Evolutionary conservation across 1,140 invertebrate genomes (phyloP), one percentile per base, ranked within the genome.

Genomic region (Octopus sinensis): DNA sequence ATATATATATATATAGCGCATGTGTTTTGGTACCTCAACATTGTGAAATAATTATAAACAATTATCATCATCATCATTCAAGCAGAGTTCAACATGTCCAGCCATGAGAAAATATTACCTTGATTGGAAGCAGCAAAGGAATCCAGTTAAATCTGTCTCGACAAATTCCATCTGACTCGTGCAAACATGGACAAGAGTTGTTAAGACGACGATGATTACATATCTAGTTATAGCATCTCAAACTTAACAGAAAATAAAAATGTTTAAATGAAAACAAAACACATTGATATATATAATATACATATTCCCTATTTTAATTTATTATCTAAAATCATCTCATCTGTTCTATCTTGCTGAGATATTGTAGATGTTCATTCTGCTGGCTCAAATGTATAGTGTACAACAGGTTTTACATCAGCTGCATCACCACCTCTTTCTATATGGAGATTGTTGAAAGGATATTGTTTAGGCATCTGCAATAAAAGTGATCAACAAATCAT

Each of bases 381-480:
- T 54, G 83, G 80, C 71, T 87, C 84, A 84, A 87, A 87, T 79
- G 85, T 86, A 82, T 87, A 87, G 79, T 87, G 85, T 68, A 82
- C 83, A 6, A 84, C 54, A 51, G 62, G 56, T 12, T 56, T n/a
- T 77, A 78, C 82, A 1, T 81, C 68, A 9, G 53, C 54, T 23
- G 84, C 82, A 23, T 84, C 79, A 30, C 86, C 84, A 52, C 83
- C 83, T 3, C 81, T 81, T 43, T 86, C 85, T 76, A 83, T 53
- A 78, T 84, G 82, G 71, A 86, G 81, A 51, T 84, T 53, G 56
- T 83, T 84, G 54, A 83, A 84, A 2, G 85, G 85, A 80, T 80
- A 84, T 78, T 86, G 85, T 81, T 84, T 83, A 17, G 83, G 84
- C 84, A 86, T 83, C 85, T 86, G 84, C 30, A 83, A 78, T 51